Conservation (phyloP, 2,888 invertebrate genomes). For the Polydrusus tereticollis region DNA sequence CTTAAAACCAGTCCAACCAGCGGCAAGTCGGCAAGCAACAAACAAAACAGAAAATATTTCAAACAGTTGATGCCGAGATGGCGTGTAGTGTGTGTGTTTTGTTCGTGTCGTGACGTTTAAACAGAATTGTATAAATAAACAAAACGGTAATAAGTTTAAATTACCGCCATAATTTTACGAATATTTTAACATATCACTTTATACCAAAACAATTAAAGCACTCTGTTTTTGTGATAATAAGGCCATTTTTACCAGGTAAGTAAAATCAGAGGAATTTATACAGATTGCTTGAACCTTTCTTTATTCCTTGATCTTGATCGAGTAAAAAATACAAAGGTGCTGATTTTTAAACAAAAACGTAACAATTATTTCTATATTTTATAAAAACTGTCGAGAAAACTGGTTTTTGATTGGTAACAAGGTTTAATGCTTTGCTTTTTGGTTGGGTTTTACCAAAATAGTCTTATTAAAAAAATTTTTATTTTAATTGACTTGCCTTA, state of each 20-base stretch:
- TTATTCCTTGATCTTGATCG: no score
- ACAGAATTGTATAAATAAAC: conserved; percentile 48
- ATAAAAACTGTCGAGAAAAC: no score
- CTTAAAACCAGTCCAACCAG: conserved; percentile 36
- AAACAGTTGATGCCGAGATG: conserved; percentile 62
- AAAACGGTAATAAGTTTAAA: conserved; percentile 53
- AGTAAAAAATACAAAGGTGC: no score
- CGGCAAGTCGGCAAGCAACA: no score
- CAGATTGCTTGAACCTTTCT: not conserved
- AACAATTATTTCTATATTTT: no score
- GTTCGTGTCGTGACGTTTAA: conserved; percentile 56
- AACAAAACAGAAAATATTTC: conserved; percentile 36
- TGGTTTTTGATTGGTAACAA: no score
- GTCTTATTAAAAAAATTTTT: no score
- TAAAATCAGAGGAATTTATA: not conserved
- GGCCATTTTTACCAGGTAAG: not conserved
- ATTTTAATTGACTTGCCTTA: no score
- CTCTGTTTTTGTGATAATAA: not conserved
- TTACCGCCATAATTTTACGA: conserved; percentile 44
- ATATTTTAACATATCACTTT: not conserved
- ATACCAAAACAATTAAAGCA: not conserved
- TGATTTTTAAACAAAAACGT: no score
- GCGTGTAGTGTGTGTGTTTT: conserved; percentile 57
- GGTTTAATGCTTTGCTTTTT: no score
- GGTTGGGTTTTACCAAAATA: no score